Evolutionary conservation across 1,140 invertebrate genomes (phyloP).

Genomic region (Manduca sexta): DNA sequence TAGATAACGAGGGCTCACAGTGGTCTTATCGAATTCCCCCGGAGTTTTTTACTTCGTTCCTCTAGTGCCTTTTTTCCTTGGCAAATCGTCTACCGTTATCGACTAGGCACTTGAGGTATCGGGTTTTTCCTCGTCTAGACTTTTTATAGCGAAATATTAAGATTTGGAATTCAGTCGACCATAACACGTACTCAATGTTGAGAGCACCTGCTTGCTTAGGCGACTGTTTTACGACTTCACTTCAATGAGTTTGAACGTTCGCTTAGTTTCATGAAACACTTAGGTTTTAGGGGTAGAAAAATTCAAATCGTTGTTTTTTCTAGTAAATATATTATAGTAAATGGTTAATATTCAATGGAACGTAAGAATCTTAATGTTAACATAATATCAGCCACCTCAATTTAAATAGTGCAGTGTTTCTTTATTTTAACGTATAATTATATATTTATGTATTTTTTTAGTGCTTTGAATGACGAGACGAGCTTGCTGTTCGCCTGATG

Average conservation of each 20-base stretch:
- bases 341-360: too few species aligned
- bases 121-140: too few species aligned
- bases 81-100: constrained; percentile 63
- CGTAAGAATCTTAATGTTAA: too few species aligned
- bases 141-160: constrained; percentile 16
- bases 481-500: too few species aligned
- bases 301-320: too few species aligned
- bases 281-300: too few species aligned
- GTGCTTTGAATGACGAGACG: too few species aligned
- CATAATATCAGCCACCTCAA: too few species aligned
- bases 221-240: constrained; percentile 17
- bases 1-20: constrained; percentile 66
- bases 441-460: too few species aligned
- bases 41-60: constrained; percentile 44
- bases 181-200: constrained; percentile 12
- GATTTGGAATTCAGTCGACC: constrained; percentile 9
- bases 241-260: constrained; percentile 4
- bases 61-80: constrained; percentile 57
- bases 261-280: background rate
- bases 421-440: too few species aligned
- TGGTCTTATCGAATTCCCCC: constrained; percentile 62
- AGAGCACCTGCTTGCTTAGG: constrained; percentile 11
- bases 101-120: constrained; percentile 13
- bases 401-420: too few species aligned
- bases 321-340: too few species aligned